These are phyloP conservation scores for Plutella xylostella DNA, from an alignment of 2,888 invertebrate genomes.

Conservation along the genomic window DNA sequence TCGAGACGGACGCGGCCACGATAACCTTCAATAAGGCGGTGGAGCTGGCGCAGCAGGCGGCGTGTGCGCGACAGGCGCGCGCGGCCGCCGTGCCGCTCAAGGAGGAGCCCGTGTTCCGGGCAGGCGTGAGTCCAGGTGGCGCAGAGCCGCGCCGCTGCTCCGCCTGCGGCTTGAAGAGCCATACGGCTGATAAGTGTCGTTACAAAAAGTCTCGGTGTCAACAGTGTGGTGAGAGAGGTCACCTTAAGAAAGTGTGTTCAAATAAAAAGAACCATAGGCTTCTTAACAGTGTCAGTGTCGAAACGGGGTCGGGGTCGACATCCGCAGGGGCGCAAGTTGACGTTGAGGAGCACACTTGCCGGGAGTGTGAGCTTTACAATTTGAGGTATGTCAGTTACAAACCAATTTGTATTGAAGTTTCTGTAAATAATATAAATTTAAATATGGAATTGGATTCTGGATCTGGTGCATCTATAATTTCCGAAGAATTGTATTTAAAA, in stretches of 20 bases:
- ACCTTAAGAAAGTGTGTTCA: conserved; percentile 14
- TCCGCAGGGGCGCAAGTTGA: conserved; percentile 1
- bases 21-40: neutral
- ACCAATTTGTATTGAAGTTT: neutral
- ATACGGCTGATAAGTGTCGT: conserved; percentile 11
- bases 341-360: conserved; percentile 20
- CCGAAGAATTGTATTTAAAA: neutral
- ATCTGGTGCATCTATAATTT: conserved; percentile 3
- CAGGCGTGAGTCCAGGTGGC: neutral
- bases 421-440: neutral
- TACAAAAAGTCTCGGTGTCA: conserved; percentile 12
- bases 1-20: too few species aligned
- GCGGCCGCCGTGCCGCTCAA: conserved; percentile 6
- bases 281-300: neutral
- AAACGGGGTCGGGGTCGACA: neutral
- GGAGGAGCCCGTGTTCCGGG: conserved; percentile 13
- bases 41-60: too few species aligned
- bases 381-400: neutral
- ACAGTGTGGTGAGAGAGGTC: conserved; percentile 12
- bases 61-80: too few species aligned
- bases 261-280: too few species aligned
- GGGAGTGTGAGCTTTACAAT: conserved; percentile 6
- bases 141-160: conserved; percentile 1
- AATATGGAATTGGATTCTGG: conserved; percentile 12
- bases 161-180: conserved; percentile 12